These are phyloP conservation scores for Oncorhynchus tshawytscha DNA, from an alignment of 2,113 vertebrate species.

Conservation along the genomic window DNA sequence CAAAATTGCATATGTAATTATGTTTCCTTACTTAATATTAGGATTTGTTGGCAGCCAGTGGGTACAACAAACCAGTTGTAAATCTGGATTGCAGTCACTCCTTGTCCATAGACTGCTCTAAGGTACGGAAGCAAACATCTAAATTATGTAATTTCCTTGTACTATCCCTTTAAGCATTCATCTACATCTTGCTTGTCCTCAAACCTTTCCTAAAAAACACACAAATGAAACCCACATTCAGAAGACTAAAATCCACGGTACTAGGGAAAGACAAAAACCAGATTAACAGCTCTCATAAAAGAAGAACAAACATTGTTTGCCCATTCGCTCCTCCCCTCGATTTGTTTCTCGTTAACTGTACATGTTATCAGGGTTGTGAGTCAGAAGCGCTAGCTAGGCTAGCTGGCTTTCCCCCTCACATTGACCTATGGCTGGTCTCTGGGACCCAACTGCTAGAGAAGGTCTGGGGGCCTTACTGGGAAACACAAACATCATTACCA, in stretches of 20 bases:
- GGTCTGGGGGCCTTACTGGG: constrained; percentile 26
- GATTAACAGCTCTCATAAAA: neutral
- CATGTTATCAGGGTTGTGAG: constrained; percentile 11
- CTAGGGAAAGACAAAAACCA: neutral
- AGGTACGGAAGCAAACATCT: too few species aligned
- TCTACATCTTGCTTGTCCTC: neutral
- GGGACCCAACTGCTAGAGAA: constrained; percentile 7
- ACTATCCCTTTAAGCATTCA: neutral
- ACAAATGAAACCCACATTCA: neutral
- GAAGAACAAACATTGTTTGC: neutral
- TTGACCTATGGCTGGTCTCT: constrained; percentile 28
- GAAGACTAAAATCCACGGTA: neutral
- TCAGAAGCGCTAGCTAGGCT: neutral
- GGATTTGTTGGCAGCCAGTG: neutral
- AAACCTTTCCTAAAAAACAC: neutral
- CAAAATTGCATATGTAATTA: too few species aligned
- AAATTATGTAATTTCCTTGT: too few species aligned
- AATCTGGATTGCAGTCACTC: too few species aligned
- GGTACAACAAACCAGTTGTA: too few species aligned
- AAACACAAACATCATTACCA: constrained; percentile 47
- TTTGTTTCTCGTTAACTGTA: constrained; percentile 18
- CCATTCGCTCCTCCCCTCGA: neutral
- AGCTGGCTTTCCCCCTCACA: neutral
- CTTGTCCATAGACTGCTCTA: too few species aligned
- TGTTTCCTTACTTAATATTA: too few species aligned